Evolutionary conservation across 2,797 vertebrate genomes (phyloP).

Genomic region (Lepus oiostolus): DNA sequence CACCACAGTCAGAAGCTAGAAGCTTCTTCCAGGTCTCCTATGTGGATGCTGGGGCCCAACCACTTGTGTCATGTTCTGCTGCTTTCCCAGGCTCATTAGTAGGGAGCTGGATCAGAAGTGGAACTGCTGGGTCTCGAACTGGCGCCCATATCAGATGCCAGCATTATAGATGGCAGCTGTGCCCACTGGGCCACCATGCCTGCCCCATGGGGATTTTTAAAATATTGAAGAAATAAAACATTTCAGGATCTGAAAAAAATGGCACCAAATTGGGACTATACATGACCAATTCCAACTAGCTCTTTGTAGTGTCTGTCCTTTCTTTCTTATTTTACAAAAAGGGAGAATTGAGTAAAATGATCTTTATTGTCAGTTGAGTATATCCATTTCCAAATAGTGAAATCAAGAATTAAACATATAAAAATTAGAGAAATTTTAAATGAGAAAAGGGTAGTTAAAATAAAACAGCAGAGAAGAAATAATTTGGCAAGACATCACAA

Average conservation of each 20-base stretch:
- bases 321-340: not conserved
- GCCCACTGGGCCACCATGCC: too few species aligned
- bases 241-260: not conserved
- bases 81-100: too few species aligned
- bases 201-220: not conserved
- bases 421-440: constrained; percentile 10
- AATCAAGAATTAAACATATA: not conserved
- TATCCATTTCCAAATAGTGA: not conserved
- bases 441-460: not conserved
- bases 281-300: not conserved
- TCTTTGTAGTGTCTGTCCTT: not conserved
- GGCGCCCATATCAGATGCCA: too few species aligned
- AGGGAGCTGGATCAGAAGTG: too few species aligned
- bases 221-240: not conserved
- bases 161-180: too few species aligned
- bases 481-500: not conserved
- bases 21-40: too few species aligned
- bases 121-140: too few species aligned
- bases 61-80: too few species aligned
- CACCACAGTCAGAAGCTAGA: too few species aligned
- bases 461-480: not conserved
- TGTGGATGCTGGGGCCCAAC: too few species aligned
- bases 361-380: not conserved
- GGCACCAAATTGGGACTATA: not conserved
- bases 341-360: not conserved